These are phyloP conservation scores for Andrena fulva DNA, from an alignment of 2,888 invertebrate genomes.

Conservation along the genomic window DNA sequence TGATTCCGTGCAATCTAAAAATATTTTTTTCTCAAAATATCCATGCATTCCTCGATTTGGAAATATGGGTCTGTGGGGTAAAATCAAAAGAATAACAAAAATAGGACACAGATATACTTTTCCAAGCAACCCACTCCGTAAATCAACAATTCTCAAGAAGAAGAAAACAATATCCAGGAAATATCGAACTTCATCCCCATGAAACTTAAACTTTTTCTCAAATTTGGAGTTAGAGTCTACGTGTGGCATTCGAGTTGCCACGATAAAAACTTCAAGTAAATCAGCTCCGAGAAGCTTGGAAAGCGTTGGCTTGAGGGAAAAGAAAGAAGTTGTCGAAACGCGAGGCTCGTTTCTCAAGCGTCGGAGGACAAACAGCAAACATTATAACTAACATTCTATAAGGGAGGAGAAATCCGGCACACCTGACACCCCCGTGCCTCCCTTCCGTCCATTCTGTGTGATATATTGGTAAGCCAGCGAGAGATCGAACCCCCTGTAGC, in stretches of 20 bases:
- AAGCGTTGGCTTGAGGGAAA: neutral
- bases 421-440: slow-evolving; percentile 13
- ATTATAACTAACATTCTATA: slow-evolving; percentile 19
- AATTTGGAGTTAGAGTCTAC: too few species aligned
- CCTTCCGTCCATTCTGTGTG: slow-evolving; percentile 31
- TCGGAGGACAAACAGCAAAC: slow-evolving; percentile 21
- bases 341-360: neutral
- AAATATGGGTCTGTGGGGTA: too few species aligned
- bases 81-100: too few species aligned
- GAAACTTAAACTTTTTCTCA: too few species aligned
- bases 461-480: slow-evolving; percentile 44
- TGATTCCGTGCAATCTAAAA: too few species aligned
- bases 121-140: neutral
- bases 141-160: too few species aligned
- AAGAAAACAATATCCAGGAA: too few species aligned
- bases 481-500: slow-evolving; percentile 47
- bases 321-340: slow-evolving; percentile 10
- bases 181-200: too few species aligned
- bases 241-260: too few species aligned
- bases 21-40: too few species aligned
- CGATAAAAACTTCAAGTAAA: too few species aligned
- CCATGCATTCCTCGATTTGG: too few species aligned
- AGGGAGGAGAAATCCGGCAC: slow-evolving; percentile 33
- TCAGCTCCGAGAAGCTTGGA: neutral
- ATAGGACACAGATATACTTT: neutral